Conservation (phyloP, 2,113 vertebrate genomes). For the Lophotis ruficrista region DNA sequence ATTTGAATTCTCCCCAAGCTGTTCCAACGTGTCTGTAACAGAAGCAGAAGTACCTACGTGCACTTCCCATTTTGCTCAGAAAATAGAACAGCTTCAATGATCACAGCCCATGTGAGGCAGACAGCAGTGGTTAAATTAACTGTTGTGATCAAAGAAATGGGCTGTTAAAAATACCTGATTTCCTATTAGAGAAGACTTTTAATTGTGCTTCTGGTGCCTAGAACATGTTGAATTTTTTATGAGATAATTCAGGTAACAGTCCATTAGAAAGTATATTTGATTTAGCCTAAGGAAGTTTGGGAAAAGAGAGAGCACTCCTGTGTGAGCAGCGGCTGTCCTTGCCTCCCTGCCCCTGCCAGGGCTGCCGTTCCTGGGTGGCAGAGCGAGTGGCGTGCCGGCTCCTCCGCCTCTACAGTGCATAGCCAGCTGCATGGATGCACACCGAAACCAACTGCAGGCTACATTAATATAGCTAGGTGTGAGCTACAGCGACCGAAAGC, state of each 20-base stretch:
- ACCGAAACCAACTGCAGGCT: neutral
- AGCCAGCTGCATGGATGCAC: neutral
- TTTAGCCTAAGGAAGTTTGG: neutral
- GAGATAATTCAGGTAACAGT: conserved; percentile 55
- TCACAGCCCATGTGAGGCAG: conserved; percentile 32
- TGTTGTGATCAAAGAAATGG: conserved; percentile 66
- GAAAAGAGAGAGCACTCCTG: neutral
- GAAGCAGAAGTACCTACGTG: conserved; percentile 39
- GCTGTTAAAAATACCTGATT: conserved; percentile 44
- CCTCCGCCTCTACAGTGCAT: neutral
- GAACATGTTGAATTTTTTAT: conserved; percentile 24
- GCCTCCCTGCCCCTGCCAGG: neutral
- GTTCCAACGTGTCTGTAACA: conserved; percentile 76
- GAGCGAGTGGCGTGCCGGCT: rapidly evolving
- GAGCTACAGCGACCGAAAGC: neutral
- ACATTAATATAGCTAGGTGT: rapidly evolving
- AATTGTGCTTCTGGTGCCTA: conserved; percentile 50
- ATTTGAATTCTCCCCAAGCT: conserved; percentile 72
- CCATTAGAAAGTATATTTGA: conserved; percentile 31
- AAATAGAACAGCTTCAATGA: conserved; percentile 57
- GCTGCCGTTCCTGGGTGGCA: rapidly evolving
- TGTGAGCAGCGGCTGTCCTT: neutral
- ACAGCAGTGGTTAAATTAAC: conserved; percentile 57
- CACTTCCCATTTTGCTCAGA: conserved; percentile 56
- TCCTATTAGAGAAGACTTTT: conserved; percentile 41